These are phyloP conservation scores for Lepilemur ruficaudatus DNA, from an alignment of 2,797 vertebrate genomes.

Conservation along the genomic window DNA sequence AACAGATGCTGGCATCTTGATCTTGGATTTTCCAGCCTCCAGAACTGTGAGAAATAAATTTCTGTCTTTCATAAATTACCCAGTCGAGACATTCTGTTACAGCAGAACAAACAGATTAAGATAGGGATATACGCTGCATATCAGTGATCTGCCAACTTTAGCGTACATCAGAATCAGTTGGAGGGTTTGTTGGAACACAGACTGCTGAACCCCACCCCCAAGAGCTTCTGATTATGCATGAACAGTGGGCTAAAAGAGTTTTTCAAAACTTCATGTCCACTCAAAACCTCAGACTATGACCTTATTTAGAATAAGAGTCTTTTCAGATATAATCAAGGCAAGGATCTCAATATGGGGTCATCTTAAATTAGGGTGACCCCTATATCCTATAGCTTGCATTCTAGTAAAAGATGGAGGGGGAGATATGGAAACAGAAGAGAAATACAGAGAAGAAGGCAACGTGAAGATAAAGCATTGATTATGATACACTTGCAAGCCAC, in stretches of 20 bases:
- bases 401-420: not conserved
- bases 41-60: not conserved
- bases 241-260: not conserved
- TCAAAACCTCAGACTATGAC: not conserved
- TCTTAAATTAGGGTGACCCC: not conserved
- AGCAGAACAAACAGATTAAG: not conserved
- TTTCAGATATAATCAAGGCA: not conserved
- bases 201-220: fast-evolving
- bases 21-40: not conserved
- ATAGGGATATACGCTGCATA: not conserved
- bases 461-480: not conserved
- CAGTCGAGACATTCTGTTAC: not conserved
- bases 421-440: no score
- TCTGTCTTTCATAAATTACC: not conserved
- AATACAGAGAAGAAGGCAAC: not conserved
- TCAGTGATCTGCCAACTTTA: not conserved
- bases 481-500: no score
- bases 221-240: not conserved
- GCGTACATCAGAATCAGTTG: not conserved
- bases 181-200: not conserved
- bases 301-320: not conserved
- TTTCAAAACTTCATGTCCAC: not conserved
- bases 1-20: not conserved
- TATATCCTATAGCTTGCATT: not conserved
- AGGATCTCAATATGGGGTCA: not conserved